phyloP scores from a whole-genome alignment of 2,888 invertebrate genomes.

The Germaria angustata region DNA sequence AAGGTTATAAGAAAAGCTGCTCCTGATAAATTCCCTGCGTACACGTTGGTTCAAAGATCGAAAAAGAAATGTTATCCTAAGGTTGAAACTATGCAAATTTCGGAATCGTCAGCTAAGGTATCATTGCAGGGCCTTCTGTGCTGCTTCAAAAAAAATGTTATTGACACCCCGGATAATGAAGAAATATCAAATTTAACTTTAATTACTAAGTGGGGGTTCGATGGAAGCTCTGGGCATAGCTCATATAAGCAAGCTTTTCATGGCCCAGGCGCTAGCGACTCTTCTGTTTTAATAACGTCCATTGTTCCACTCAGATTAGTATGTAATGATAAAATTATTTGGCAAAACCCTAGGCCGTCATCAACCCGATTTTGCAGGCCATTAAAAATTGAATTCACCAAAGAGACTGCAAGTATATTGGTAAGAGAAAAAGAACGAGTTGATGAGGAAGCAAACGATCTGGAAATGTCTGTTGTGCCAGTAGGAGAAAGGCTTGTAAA shows the following conservation, averaged over 20 bases:
- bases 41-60: conserved; percentile 7
- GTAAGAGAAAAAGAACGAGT: background rate
- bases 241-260: too few species aligned
- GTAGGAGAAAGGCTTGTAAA: background rate
- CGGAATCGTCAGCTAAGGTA: conserved; percentile 21
- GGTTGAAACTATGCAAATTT: conserved; percentile 24
- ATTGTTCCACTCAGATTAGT: conserved; percentile 21
- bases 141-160: background rate
- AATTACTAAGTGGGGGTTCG: background rate
- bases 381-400: background rate
- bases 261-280: background rate
- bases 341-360: conserved; percentile 14
- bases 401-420: background rate
- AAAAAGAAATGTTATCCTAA: conserved; percentile 4
- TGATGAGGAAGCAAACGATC: background rate
- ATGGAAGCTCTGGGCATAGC: too few species aligned
- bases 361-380: background rate
- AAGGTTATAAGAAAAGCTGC: background rate
- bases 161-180: background rate
- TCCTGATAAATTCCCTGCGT: conserved; percentile 28
- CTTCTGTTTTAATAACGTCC: conserved; percentile 11
- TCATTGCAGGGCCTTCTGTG: conserved; percentile 26
- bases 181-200: background rate
- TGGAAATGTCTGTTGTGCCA: conserved; percentile 4
- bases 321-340: conserved; percentile 14